Conservation (phyloP, 2,888 invertebrate genomes). For the Podabrus alpinus region DNA sequence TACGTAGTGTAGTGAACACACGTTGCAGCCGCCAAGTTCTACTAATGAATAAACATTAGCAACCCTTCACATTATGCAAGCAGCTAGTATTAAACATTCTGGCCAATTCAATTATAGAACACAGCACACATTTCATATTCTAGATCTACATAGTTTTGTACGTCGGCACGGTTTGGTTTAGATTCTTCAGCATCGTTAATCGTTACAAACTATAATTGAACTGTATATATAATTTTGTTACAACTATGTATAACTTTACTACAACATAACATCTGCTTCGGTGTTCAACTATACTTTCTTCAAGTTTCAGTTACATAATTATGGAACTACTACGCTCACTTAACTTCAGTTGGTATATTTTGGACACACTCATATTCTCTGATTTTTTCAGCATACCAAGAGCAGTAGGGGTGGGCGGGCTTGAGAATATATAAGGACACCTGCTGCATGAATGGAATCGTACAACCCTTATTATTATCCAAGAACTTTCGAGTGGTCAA, state of each 20-base stretch:
- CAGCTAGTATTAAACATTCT: slow-evolving; percentile 54
- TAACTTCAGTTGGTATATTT: too few relatives aligned
- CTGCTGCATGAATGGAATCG: too few relatives aligned
- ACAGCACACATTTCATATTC: slow-evolving; percentile 53
- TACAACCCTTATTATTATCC: too few relatives aligned
- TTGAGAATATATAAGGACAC: too few relatives aligned
- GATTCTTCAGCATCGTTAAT: slow-evolving; percentile 28
- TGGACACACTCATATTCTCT: too few relatives aligned
- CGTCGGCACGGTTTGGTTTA: slow-evolving; percentile 33
- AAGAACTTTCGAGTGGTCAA: too few relatives aligned
- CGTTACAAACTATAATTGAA: slow-evolving; percentile 17
- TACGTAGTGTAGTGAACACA: slow-evolving; percentile 31
- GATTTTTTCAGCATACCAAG: neutral
- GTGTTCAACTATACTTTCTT: neutral
- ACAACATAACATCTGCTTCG: neutral
- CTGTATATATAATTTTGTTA: slow-evolving; percentile 17
- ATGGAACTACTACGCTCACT: neutral
- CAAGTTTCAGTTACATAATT: neutral
- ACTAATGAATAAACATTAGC: slow-evolving; percentile 54
- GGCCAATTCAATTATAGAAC: slow-evolving; percentile 56
- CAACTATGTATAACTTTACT: neutral
- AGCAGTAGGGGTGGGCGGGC: too few relatives aligned
- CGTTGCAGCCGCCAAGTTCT: slow-evolving; percentile 34
- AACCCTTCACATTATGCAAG: slow-evolving; percentile 55
- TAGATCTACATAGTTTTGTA: slow-evolving; percentile 42